Evolutionary conservation across 2,888 invertebrate genomes (phyloP).

Genomic region (Heliconius erato): DNA sequence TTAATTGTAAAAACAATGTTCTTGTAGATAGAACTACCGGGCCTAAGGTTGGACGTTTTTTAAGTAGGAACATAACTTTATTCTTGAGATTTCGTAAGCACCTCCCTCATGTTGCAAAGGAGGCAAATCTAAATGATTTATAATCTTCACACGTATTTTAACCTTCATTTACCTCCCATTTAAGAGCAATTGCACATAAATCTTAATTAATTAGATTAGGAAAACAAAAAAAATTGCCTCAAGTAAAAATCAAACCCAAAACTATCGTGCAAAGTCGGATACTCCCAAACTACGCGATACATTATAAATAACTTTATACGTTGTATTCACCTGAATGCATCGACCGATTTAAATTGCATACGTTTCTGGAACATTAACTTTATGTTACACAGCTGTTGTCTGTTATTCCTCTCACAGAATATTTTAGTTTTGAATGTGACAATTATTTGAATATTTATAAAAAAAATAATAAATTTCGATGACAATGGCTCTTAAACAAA

Average conservation of each 20-base stretch:
- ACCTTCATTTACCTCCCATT: too few species aligned
- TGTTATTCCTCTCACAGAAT: slow-evolving; percentile 6
- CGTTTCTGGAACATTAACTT: slow-evolving; percentile 29
- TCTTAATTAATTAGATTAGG: too few species aligned
- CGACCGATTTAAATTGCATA: slow-evolving; percentile 33
- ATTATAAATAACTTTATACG: slow-evolving; percentile 26
- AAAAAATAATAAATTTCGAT: neutral
- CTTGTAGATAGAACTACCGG: slow-evolving; percentile 57
- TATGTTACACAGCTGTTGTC: slow-evolving; percentile 21
- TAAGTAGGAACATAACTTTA: slow-evolving; percentile 37
- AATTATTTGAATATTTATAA: neutral
- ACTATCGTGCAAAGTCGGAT: neutral
- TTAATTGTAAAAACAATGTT: slow-evolving; percentile 63
- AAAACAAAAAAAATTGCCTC: too few species aligned
- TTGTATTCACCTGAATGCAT: slow-evolving; percentile 25
- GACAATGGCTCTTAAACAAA: neutral
- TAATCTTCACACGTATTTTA: too few species aligned
- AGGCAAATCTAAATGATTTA: too few species aligned
- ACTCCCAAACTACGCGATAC: neutral
- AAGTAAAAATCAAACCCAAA: neutral
- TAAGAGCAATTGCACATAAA: too few species aligned
- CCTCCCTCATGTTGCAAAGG: too few species aligned
- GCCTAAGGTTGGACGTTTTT: slow-evolving; percentile 52
- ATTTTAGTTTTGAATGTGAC: slow-evolving; percentile 9
- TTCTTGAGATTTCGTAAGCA: neutral